Conservation (phyloP, 2,888 invertebrate species). For the Tipula lateralis region DNA sequence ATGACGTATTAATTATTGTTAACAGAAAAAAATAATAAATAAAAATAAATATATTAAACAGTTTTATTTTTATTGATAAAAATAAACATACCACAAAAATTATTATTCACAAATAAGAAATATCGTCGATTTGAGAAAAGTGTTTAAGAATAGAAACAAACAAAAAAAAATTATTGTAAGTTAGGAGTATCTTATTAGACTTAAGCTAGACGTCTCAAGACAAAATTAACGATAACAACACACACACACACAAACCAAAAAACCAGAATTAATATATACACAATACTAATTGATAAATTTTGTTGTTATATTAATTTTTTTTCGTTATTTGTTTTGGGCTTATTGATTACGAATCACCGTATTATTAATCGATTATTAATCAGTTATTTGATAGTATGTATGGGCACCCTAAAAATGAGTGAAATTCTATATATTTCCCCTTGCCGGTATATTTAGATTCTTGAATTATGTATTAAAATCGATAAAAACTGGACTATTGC, state of each 20-base stretch:
- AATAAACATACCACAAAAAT: neutral
- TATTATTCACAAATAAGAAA: neutral
- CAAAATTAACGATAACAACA: neutral
- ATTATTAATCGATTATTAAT: neutral
- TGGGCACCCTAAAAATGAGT: neutral
- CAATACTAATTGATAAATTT: neutral
- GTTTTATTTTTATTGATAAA: neutral
- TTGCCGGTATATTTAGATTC: too few relatives aligned
- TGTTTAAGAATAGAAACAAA: neutral
- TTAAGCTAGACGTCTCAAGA: slow-evolving; percentile 24
- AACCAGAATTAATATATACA: neutral
- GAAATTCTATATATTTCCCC: neutral
- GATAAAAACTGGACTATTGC: too few relatives aligned
- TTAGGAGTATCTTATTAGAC: slow-evolving; percentile 13
- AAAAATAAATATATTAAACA: neutral
- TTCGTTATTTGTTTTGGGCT: neutral
- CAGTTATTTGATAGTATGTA: neutral
- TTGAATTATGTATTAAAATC: too few relatives aligned
- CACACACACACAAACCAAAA: neutral
- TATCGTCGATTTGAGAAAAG: neutral
- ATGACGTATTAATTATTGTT: neutral
- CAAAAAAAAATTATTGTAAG: neutral
- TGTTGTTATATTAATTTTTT: neutral
- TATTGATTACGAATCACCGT: neutral
- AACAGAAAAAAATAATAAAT: too few relatives aligned